These are phyloP conservation scores for Pitta sordida DNA, from an alignment of 2,113 vertebrate species.

Conservation along the genomic window DNA sequence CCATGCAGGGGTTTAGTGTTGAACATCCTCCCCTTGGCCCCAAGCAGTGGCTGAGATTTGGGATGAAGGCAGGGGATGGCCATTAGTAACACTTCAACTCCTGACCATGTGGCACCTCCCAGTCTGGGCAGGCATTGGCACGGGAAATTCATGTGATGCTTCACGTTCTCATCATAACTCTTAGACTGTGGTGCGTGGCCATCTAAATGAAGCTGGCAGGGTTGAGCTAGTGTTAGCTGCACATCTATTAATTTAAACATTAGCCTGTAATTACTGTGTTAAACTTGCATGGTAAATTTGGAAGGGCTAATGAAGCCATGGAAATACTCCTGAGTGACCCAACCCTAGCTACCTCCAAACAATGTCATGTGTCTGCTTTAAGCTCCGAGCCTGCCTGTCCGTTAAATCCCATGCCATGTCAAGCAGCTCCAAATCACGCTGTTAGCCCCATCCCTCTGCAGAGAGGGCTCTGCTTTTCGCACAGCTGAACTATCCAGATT, in stretches of 20 bases:
- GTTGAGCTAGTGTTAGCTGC: not conserved
- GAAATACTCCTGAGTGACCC: not conserved
- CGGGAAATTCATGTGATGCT: not conserved
- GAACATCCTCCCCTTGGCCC: not conserved
- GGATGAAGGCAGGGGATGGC: not conserved
- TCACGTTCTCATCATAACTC: fast-evolving
- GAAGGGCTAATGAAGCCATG: not conserved
- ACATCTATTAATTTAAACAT: not conserved
- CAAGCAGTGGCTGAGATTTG: fast-evolving
- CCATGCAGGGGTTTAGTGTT: not conserved
- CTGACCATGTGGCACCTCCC: fast-evolving
- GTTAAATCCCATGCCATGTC: not conserved
- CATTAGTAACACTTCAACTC: fast-evolving
- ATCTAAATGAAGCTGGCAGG: not conserved
- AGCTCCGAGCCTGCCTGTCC: not conserved
- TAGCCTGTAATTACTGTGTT: not conserved
- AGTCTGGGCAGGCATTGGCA: not conserved
- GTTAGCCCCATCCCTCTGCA: not conserved
- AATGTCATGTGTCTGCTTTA: not conserved
- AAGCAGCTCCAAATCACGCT: not conserved
- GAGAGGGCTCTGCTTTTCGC: not conserved
- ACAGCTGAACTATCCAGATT: not conserved
- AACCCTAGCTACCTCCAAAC: not conserved
- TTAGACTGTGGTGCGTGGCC: not conserved
- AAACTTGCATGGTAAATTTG: not conserved